phyloP scores from a whole-genome alignment of 2,888 invertebrate species.

The Thymelicus acteon region DNA sequence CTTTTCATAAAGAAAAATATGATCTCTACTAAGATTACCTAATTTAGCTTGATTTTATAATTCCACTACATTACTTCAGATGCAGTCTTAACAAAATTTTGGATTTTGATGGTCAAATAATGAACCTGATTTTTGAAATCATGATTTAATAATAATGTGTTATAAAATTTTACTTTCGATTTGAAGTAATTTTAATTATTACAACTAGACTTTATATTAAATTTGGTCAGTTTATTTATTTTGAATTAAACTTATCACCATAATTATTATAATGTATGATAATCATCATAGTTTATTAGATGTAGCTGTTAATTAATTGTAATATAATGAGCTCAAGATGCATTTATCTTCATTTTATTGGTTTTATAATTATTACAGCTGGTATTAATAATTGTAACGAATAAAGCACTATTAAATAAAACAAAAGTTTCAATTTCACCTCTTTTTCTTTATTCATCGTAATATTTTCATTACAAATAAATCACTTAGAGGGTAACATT shows the following conservation, averaged over 20 bases:
- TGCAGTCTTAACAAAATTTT: not conserved
- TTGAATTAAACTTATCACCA: not conserved
- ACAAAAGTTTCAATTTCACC: not conserved
- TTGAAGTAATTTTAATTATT: not conserved
- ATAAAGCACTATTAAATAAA: constrained; percentile 27
- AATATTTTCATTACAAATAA: not conserved
- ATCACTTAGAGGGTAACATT: not conserved
- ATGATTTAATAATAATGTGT: not conserved
- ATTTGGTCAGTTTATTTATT: not conserved
- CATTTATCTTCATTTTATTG: constrained; percentile 56
- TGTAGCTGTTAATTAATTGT: not conserved
- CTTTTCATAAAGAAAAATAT: not conserved
- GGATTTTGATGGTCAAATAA: not conserved
- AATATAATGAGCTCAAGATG: constrained; percentile 53
- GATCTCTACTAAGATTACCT: constrained; percentile 5
- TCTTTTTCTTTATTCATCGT: not conserved
- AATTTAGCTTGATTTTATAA: not conserved
- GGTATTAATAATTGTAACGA: constrained; percentile 37
- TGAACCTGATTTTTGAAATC: not conserved
- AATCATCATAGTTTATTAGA: too few species aligned
- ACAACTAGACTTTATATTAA: not conserved
- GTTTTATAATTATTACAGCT: constrained; percentile 4
- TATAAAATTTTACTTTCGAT: not conserved
- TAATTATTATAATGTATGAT: not conserved
- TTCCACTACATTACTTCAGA: not conserved